Base-by-base conservation (phyloP, 2,888 invertebrate species). In the Pandemis corylana region DNA sequence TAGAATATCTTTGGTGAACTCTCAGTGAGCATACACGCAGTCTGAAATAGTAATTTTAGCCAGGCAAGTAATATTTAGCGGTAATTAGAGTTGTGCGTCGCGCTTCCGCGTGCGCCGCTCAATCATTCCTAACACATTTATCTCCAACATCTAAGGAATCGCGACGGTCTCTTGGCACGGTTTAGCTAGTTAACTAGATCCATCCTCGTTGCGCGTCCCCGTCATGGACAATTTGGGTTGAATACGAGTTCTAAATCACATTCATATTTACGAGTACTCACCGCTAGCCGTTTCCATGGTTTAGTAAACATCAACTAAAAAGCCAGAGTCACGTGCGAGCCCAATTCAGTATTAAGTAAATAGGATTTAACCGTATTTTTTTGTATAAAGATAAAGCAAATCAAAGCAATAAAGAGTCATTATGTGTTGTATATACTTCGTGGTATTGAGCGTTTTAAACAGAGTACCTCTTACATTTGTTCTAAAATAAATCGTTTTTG, bases 41-140 rank as follows among this genome's bases (percentile, higher is more conserved):
- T 56, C 56, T 28, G 59, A 28, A 59, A 59, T 28, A 12, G 59
- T 59, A 12, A 59, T 59, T 64, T 64, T 20, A 46, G 64, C 46
- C 10, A 44, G 42, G 9, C 42, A 42, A 15, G 62, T 62, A 41
- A 61, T 61, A 36, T 13, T 36, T 42, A 2, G 44, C 44, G 4
- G 20, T 12, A 5, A 15, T 12, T 15, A 28, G 65, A 13, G 13
- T 28, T 49, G 20, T 20, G 65, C 28, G 42, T 42, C 15, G 12
- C 42, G 44, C 68, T 56, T 68, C 59, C 61, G 68, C 68, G 59
- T 67, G 53, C 67, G 53, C 53, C 67, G 53, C 67, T 67, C 51
- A 41, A 67, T 67, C 67, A 67, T 53, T 66, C 67, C 53, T 53
- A 67, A 51, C 67, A 53, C 67, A 67, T 67, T 53, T 67, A 67